Conservation (phyloP, 1,140 invertebrate species). For the Zaprionus lachaisei region DNA sequence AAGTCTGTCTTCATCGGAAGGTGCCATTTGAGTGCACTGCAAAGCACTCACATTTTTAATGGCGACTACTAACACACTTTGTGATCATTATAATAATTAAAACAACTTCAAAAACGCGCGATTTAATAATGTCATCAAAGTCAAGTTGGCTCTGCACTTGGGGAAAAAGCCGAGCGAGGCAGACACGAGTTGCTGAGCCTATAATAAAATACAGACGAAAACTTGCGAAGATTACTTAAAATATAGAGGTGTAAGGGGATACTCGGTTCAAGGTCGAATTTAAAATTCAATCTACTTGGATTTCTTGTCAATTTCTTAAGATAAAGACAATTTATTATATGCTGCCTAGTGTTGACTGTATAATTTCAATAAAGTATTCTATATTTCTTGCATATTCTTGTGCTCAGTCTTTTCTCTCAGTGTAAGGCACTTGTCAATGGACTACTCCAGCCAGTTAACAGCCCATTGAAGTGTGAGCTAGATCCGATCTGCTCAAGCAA, state of each 20-base stretch:
- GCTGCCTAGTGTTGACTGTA: not conserved
- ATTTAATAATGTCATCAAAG: constrained; percentile 26
- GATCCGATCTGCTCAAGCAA: not conserved
- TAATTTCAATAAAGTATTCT: not conserved
- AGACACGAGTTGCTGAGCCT: not conserved
- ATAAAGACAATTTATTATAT: not conserved
- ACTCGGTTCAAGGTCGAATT: constrained; percentile 1
- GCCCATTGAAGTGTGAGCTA: constrained; percentile 34
- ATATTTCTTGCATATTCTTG: not conserved
- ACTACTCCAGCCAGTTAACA: constrained; percentile 33
- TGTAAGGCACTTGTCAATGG: constrained; percentile 26
- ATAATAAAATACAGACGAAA: not conserved
- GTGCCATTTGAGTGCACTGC: constrained; percentile 22
- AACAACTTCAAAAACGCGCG: constrained; percentile 9
- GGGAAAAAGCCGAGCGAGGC: constrained; percentile 10
- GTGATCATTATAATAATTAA: constrained; percentile 11
- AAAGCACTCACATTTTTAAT: constrained; percentile 36
- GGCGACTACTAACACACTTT: constrained; percentile 45
- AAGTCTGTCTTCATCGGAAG: constrained; percentile 11
- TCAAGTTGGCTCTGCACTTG: constrained; percentile 25
- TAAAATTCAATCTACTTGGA: not conserved
- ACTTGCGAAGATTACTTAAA: not conserved
- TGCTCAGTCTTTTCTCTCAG: constrained; percentile 6
- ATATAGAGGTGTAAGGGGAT: not conserved
- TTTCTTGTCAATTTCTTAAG: not conserved